Conservation (phyloP, 2,888 invertebrate species). For the Arge pagana region DNA sequence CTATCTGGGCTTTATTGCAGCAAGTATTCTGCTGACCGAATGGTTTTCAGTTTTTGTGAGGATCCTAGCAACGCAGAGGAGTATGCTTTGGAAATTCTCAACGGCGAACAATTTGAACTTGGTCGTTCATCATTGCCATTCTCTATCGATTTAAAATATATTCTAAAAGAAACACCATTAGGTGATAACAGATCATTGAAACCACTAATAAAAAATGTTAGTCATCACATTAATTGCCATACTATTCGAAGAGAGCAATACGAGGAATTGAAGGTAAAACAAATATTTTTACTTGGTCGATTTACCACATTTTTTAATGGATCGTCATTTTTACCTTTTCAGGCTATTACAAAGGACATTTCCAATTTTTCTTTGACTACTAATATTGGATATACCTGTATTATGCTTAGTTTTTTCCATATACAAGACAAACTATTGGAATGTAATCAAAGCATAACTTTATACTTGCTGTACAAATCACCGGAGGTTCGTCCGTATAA, state of each 20-base stretch:
- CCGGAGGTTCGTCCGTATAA: conserved; percentile 31
- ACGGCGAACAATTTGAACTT: conserved; percentile 24
- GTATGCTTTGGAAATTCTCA: conserved; percentile 34
- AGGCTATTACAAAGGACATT: conserved; percentile 23
- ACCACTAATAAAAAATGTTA: conserved; percentile 35
- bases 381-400: conserved; percentile 29
- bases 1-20: too few relatives aligned
- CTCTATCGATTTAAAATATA: conserved; percentile 31
- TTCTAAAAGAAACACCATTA: conserved; percentile 32
- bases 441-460: conserved; percentile 25
- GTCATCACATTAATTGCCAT: conserved; percentile 36
- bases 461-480: conserved; percentile 36
- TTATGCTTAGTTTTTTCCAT: conserved; percentile 31
- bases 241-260: conserved; percentile 32
- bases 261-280: conserved; percentile 33
- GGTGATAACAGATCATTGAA: conserved; percentile 18
- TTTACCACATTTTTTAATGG: not conserved
- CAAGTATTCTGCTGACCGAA: too few relatives aligned
- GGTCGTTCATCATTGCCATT: conserved; percentile 43
- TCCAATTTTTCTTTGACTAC: conserved; percentile 32
- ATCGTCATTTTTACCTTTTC: too few relatives aligned
- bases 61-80: too few relatives aligned
- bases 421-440: conserved; percentile 25
- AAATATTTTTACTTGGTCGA: not conserved
- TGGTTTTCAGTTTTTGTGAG: too few relatives aligned